These are phyloP conservation scores for Eubasilissa regina DNA, from an alignment of 1,140 invertebrate genomes.

Conservation along the genomic window DNA sequence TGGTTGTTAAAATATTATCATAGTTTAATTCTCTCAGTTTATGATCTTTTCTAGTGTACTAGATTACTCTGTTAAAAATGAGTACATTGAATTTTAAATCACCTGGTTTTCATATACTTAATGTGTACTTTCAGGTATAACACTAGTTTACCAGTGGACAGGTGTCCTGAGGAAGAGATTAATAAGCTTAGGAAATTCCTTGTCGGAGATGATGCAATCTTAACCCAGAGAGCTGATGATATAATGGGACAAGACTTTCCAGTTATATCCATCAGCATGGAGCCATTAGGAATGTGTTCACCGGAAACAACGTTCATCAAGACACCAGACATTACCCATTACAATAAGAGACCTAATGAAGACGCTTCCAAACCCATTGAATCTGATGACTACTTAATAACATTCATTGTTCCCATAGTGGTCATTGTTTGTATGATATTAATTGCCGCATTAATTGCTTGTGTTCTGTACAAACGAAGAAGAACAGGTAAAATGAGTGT, in stretches of 20 bases:
- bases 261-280: slow-evolving; percentile 81
- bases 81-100: too few species aligned
- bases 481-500: slow-evolving; percentile 79
- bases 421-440: slow-evolving; percentile 92
- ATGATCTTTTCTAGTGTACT: neutral
- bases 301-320: slow-evolving; percentile 72
- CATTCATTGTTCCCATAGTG: slow-evolving; percentile 90
- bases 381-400: slow-evolving; percentile 89
- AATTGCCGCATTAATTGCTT: slow-evolving; percentile 89
- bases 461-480: slow-evolving; percentile 87
- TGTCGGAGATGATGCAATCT: slow-evolving; percentile 77
- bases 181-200: slow-evolving; percentile 79
- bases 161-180: slow-evolving; percentile 86
- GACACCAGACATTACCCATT: slow-evolving; percentile 46
- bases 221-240: slow-evolving; percentile 78
- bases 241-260: slow-evolving; percentile 86
- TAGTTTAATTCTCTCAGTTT: neutral
- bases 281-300: slow-evolving; percentile 81
- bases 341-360: slow-evolving; percentile 62
- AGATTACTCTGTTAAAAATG: neutral
- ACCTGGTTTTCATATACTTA: neutral
- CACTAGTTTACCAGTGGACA: slow-evolving; percentile 71
- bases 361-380: slow-evolving; percentile 66
- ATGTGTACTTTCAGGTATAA: slow-evolving; percentile 67
- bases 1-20: neutral